Evolutionary conservation across 1,140 invertebrate species (phyloP), one percentile per base, ranked within the genome.

Genomic region (Drosophila tani): DNA sequence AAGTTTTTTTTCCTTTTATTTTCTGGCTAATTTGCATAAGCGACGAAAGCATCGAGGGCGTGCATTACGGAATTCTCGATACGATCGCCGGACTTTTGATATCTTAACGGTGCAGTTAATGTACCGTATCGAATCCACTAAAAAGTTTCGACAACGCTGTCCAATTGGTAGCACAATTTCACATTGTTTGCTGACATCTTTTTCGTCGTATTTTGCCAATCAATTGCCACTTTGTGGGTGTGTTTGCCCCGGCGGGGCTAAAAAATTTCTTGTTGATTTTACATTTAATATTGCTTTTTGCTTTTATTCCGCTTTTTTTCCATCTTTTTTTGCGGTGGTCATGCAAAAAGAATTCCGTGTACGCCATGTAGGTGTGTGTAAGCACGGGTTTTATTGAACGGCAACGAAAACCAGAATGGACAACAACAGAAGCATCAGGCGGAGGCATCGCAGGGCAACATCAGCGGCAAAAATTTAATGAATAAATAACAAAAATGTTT

Each of bases 401-500:
- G 71, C 53, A 79, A 66, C 53, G 60, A 75, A 51, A 75, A 77
- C 71, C 74, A 76, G 56, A 75, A 76, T 75, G 47, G 65, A 32
- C 75, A 64, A 60, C 63, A 68, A 41, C 79, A 75, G 70, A 69
- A 68, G 75, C 74, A 76, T 67, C 56, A 9, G 51, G 60, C 65
- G 60, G 29, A 43, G 40, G 38, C 40, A 53, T 59, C 66, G 58
- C 57, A 70, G 69, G 65, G 57, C 69, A 55, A 55, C 73, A 75
- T 56, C 79, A 83, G 75, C 69, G 75, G 69, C 78, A 84, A 90
- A 88, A 88, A 84, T 88, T 90, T 84, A 90, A 88, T 88, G 81
- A 88, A 88, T 88, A 88, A 88, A 88, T 88, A 88, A 84, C 81
- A 83, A 69, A 81, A 84, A 88, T 84, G 69, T 90, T 88, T 81